phyloP scores from a whole-genome alignment of 1,140 invertebrate genomes.

The Polyergus mexicanus region DNA sequence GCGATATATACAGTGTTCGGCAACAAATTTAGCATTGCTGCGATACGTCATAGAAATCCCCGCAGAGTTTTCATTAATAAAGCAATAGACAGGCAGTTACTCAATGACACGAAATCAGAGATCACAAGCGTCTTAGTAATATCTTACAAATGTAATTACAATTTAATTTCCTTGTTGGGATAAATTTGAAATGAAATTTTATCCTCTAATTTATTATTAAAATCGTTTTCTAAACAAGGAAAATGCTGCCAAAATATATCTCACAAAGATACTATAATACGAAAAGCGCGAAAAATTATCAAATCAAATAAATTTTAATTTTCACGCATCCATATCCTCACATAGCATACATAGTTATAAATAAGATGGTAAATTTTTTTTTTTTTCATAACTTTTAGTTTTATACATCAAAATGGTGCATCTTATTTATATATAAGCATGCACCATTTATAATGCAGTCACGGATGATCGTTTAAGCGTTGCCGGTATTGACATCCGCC shows the following conservation, averaged over 20 bases:
- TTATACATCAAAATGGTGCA: background rate
- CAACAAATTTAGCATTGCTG: slow-evolving; percentile 60
- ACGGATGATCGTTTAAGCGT: slow-evolving; percentile 1
- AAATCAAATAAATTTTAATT: background rate
- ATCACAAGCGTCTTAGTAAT: slow-evolving; percentile 35
- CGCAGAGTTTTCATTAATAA: slow-evolving; percentile 58
- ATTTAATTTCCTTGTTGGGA: background rate
- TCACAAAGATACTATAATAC: background rate
- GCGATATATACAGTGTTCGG: slow-evolving; percentile 23
- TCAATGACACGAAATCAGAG: slow-evolving; percentile 29
- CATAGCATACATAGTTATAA: background rate
- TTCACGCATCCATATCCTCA: background rate
- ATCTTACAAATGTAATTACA: slow-evolving; percentile 19
- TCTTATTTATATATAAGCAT: background rate
- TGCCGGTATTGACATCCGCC: slow-evolving; percentile 65
- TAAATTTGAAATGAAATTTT: background rate
- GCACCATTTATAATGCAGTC: background rate
- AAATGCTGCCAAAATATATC: background rate
- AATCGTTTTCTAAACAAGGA: background rate
- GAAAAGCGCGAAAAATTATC: background rate
- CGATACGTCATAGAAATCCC: slow-evolving; percentile 42
- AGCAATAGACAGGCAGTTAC: slow-evolving; percentile 29
- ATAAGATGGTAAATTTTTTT: background rate
- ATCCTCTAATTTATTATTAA: background rate
- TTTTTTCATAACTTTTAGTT: background rate